Percentiles rank a stretch among this genome's conserved stretches.
Evolutionary conservation across 2,113 vertebrate species (phyloP).

Genomic region (Chrysemys picta): DNA sequence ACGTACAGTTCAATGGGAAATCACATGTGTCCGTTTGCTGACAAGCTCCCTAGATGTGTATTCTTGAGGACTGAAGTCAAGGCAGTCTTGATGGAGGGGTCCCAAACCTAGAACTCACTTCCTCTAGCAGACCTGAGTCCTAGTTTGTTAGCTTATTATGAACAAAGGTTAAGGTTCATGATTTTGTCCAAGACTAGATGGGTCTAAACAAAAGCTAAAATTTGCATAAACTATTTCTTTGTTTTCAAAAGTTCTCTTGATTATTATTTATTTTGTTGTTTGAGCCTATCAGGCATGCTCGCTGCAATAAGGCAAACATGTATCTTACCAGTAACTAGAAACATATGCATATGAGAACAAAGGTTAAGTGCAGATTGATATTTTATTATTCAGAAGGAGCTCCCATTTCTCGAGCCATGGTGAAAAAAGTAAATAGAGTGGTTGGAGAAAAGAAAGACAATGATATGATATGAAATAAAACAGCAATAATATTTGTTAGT

Average conservation of each 20-base stretch:
- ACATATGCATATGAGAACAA: fast-evolving
- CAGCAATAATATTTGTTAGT: not conserved
- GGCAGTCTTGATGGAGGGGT: not conserved
- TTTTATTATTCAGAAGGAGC: not conserved
- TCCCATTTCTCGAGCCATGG: fast-evolving
- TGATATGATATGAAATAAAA: not conserved
- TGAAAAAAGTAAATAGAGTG: not conserved
- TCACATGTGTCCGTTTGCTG: not conserved
- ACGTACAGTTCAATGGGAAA: not conserved
- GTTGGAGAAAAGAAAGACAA: not conserved
- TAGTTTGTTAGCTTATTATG: not conserved
- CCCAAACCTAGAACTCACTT: not conserved
- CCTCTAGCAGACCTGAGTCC: not conserved
- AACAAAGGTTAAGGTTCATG: not conserved
- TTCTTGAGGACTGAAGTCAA: not conserved
- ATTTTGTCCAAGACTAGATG: not conserved
- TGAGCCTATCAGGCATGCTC: fast-evolving
- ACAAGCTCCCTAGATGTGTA: not conserved
- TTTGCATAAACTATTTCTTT: not conserved
- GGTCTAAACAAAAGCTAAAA: not conserved
- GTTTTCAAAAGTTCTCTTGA: not conserved
- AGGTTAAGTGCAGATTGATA: not conserved
- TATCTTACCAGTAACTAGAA: not conserved
- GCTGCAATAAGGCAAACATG: not conserved
- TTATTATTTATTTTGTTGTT: not conserved